Evolutionary conservation across 2,888 invertebrate genomes (phyloP), one percentile per base, ranked within the genome.

Genomic region (Alloscopus bannaensis): DNA sequence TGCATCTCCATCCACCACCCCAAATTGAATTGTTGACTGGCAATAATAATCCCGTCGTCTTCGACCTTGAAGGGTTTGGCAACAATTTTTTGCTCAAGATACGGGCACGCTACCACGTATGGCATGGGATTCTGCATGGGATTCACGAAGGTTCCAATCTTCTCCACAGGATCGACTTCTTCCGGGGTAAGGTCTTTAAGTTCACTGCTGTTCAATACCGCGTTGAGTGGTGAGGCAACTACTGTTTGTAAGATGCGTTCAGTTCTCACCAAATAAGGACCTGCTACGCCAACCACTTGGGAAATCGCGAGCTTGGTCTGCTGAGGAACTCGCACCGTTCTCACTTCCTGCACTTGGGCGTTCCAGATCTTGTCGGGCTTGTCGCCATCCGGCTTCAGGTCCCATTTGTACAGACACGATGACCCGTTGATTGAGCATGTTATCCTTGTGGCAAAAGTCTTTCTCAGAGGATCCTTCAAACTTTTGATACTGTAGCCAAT

Each of bases 401-500:
- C 8, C 36, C 6, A 6, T 36, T 36, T 6, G 36, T 36, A 36
- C 36, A n/a, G n/a, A n/a, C n/a, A n/a, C n/a, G n/a, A n/a, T n/a
- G n/a, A n/a, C n/a, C n/a, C n/a, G n/a, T n/a, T n/a, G n/a, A n/a
- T 16, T 45, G 13, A 3, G 45, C 45, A 45, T 16, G 45, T 3
- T 11, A 45, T 16, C 3, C 18, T 4, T 4, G 8, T 52, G 2
- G 3, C 22, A 16, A 52, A 52, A 20, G 3, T 16, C 18, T 45
- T 45, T 16, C n/a, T 16, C 4, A 52, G 20, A n/a, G 24, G 6
- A 4, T 24, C 22, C 24, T 52, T 52, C 52, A 52, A 52, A 22
- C 52, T 52, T 16, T 8, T 22, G 2, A 52, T 22, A 52, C 16
- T 52, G 52, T 52, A 52, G 3, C 52, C 52, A 52, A 52, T 52